Base-by-base conservation (phyloP, 2,888 invertebrate species). In the Catocala sponsa region DNA sequence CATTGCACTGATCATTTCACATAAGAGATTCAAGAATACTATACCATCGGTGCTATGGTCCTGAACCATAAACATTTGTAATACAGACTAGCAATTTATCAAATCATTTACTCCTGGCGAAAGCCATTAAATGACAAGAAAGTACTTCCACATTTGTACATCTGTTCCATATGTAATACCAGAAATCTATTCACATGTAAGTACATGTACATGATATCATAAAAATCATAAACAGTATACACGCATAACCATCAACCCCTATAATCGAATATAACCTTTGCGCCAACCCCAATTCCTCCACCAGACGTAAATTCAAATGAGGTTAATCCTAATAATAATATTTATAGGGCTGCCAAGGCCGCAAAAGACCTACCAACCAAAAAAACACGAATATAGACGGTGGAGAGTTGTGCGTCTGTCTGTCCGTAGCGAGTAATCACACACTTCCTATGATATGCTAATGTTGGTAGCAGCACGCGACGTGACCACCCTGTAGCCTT, bases 371-470 rank as follows among this genome's bases (percentile, higher is more conserved):
- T 63, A 33, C 57, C 44, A 38, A 44, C 44, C 43, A 7, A 57
- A 38, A 47, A 53, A 12, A 52, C 25, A 44, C 58, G 13, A 65
- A 25, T 52, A 32, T 53, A 42, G 12, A 73, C 12, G 10, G 32
- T 55, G 71, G 25, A 69, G 65, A 69, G 65, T 46, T 55, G 80
- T 81, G 84, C 85, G 86, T 88, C 87, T 82, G 88, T 84, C 86
- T 88, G 83, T 83, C 86, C 81, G 80, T 77, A 71, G 75, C 75
- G 74, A 79, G 80, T 90, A 90, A 90, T 90, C 87, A 82, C 83
- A 83, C 79, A 84, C 86, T 90, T 90, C 90, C 91, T 87, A 84
- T 79, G 85, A 82, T 87, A 91, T 91, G 92, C 84, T 88, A 92
- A 93, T 93, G 79, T 65, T 63, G 65, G 56, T 67, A 63, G 65